Evolutionary conservation across 1,140 invertebrate genomes (phyloP), one percentile per base, ranked within the genome.

Genomic region (Rhagoletis pomonella): DNA sequence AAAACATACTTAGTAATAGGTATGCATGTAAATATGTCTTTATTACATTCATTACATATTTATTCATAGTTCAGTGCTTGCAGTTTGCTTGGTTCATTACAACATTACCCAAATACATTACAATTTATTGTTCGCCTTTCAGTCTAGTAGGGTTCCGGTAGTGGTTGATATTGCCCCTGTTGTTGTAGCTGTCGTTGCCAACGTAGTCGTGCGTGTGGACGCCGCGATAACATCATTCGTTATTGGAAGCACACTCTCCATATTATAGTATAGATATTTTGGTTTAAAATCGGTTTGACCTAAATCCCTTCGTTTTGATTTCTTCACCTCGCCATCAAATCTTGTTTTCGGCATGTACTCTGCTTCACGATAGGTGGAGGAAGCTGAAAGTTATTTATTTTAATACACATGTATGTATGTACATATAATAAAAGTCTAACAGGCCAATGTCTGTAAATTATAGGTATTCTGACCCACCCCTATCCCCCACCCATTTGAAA

Each of bases 211-310:
- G n/a, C 1, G 0, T 44, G 39, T 67, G 65, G 55, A 85, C 19
- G 81, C 69, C 12, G n/a, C 17, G 12, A 55, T n/a, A 1, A 39
- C 39, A 5, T 50, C 84, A 59, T 69, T 65, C 14, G 73, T 19
- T 19, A 60, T 60, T 7, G 14, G 10, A 4, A 62, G 19, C 7
- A 64, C 42, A 44, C 88, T 87, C 0, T 90, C 89, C 86, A 89
- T 89, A 89, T 92, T 89, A 42, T 91, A 92, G 84, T 92, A 92
- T 0, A 92, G 88, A 89, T 92, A 92, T 14, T 89, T 90, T 44
- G 91, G 91, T 47, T 89, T 88, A 59, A 91, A 92, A 69, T 92
- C 89, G n/a, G 89, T 85, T 17, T 89, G 86, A 17, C 92, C 89
- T 1, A 90, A 91, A 3, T 89, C 90, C 64, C 91, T 86, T 5